Conservation (phyloP, 1,140 invertebrate species). For the Cecropterus lyciades region DNA sequence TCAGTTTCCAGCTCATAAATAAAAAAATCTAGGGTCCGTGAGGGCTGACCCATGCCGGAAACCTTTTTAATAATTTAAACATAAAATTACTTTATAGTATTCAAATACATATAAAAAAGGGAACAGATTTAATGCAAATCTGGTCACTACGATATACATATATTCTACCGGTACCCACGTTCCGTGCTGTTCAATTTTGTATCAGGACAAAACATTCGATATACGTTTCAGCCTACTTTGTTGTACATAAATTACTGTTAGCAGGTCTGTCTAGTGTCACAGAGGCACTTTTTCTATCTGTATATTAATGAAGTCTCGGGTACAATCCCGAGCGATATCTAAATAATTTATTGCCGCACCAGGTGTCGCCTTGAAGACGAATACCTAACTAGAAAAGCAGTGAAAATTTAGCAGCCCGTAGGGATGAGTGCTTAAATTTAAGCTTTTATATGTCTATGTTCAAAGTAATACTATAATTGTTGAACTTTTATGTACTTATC, state of each 20-base stretch:
- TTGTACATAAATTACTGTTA: constrained; percentile 56
- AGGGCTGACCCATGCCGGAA: too few species aligned
- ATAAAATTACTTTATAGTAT: too few species aligned
- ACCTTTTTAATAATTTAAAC: too few species aligned
- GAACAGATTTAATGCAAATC: not conserved
- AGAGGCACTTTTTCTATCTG: constrained; percentile 63
- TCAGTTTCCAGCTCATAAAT: too few species aligned
- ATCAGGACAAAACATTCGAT: constrained; percentile 42
- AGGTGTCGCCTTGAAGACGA: constrained; percentile 60
- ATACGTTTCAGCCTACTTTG: constrained; percentile 47
- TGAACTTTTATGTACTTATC: too few species aligned
- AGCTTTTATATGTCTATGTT: constrained; percentile 5
- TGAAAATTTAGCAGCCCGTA: constrained; percentile 29
- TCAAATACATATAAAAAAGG: too few species aligned
- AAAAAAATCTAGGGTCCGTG: too few species aligned
- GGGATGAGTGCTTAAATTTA: constrained; percentile 11
- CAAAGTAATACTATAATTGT: too few species aligned
- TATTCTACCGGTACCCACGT: not conserved
- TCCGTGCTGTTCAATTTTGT: constrained; percentile 16
- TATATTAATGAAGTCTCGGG: constrained; percentile 73
- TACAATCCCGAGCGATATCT: constrained; percentile 73
- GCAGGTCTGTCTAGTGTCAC: constrained; percentile 43
- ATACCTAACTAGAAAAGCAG: constrained; percentile 10
- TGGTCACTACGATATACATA: too few species aligned
- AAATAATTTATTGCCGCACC: constrained; percentile 74